phyloP scores from a whole-genome alignment of 2,113 vertebrate species.

The Zonotrichia leucophrys region DNA sequence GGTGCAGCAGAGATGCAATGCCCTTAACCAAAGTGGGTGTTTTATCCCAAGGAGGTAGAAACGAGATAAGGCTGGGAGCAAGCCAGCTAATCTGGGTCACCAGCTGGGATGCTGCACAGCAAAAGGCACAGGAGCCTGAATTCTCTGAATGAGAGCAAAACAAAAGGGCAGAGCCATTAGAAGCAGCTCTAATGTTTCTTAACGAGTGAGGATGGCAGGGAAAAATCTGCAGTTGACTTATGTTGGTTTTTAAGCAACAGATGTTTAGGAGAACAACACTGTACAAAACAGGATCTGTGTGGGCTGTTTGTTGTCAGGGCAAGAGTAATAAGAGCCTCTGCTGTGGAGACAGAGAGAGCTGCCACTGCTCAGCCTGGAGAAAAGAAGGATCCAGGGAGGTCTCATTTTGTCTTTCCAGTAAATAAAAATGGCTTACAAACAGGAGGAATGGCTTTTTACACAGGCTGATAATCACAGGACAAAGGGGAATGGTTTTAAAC shows the following conservation, averaged over 20 bases:
- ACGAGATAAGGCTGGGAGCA: background rate
- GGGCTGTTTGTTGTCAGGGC: background rate
- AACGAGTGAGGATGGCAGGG: background rate
- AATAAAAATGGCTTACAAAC: background rate
- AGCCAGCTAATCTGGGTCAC: background rate
- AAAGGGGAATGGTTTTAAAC: background rate
- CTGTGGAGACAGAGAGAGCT: background rate
- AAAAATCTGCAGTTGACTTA: background rate
- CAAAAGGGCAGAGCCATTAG: background rate
- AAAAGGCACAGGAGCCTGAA: background rate
- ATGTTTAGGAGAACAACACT: background rate
- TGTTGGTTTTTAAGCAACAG: background rate
- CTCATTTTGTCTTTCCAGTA: background rate
- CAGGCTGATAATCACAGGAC: background rate
- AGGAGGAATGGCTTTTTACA: background rate
- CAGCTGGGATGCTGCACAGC: background rate
- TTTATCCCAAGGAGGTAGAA: background rate
- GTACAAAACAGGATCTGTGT: background rate
- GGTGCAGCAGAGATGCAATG: background rate
- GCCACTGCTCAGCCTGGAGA: background rate
- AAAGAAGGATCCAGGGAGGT: background rate
- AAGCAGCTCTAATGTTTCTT: background rate
- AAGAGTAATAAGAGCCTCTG: background rate
- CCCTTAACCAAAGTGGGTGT: background rate
- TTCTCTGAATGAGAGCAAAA: background rate